phyloP scores from a whole-genome alignment of 1,140 invertebrate genomes.

The Dendrolimus punctatus region DNA sequence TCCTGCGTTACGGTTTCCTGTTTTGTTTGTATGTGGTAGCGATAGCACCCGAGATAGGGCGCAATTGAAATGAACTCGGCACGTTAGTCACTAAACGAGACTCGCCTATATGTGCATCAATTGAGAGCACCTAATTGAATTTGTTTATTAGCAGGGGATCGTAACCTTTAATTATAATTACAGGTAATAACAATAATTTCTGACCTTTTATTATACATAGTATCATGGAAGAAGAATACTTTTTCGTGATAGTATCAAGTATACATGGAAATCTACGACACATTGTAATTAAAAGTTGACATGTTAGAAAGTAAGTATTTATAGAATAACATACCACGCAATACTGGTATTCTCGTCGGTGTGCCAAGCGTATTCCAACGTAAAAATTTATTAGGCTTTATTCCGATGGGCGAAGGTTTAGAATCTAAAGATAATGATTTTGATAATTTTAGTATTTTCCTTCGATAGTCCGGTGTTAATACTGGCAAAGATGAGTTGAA shows the following conservation, averaged over 20 bases:
- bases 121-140: too few species aligned
- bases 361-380: slow-evolving; percentile 42
- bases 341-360: slow-evolving; percentile 13
- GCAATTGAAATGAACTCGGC: slow-evolving; percentile 10
- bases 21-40: slow-evolving; percentile 21
- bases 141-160: too few species aligned
- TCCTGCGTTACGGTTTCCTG: slow-evolving; percentile 57
- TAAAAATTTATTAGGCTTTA: slow-evolving; percentile 26
- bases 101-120: not conserved
- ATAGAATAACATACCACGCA: slow-evolving; percentile 6
- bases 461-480: slow-evolving; percentile 17
- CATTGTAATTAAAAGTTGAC: not conserved
- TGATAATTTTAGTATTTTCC: slow-evolving; percentile 24
- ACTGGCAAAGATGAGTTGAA: not conserved
- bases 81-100: slow-evolving; percentile 1
- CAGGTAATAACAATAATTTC: too few species aligned
- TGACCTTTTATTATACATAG: too few species aligned
- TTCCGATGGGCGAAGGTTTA: slow-evolving; percentile 11
- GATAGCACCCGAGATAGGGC: slow-evolving; percentile 24
- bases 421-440: slow-evolving; percentile 13
- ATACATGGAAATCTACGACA: not conserved
- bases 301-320: not conserved
- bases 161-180: too few species aligned
- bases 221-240: too few species aligned
- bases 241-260: not conserved